Evolutionary conservation across 1,140 invertebrate species (phyloP).

Genomic region (Bombus waltoni): DNA sequence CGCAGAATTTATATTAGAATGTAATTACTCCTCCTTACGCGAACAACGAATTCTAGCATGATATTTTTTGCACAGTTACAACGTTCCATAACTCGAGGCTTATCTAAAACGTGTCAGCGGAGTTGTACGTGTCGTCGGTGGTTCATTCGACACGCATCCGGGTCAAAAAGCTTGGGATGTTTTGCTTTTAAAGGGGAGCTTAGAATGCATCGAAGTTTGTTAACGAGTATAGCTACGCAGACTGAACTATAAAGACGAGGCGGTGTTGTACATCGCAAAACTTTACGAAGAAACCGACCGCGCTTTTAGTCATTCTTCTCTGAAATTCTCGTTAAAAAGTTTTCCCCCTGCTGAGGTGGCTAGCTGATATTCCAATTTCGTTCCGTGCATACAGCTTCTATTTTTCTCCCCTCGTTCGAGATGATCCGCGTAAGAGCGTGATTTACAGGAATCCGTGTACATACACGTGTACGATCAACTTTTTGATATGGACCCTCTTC

Average conservation of each 20-base stretch:
- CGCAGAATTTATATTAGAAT: background rate
- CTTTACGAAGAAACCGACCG: constrained; percentile 57
- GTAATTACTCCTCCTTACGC: background rate
- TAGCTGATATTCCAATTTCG: constrained; percentile 46
- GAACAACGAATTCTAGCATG: too few relatives aligned
- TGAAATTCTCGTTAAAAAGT: constrained; percentile 68
- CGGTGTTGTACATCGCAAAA: constrained; percentile 42
- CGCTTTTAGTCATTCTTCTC: constrained; percentile 60
- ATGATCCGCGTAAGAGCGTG: constrained; percentile 8
- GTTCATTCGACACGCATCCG: background rate
- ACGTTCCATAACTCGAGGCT: too few relatives aligned
- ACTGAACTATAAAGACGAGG: constrained; percentile 50
- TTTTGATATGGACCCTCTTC: background rate
- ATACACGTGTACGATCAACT: background rate
- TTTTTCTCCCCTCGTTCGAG: background rate
- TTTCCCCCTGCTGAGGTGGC: background rate
- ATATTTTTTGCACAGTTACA: too few relatives aligned
- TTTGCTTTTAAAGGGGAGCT: constrained; percentile 31
- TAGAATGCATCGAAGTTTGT: constrained; percentile 52
- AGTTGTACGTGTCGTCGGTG: too few relatives aligned
- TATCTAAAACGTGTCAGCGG: background rate
- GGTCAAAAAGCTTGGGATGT: background rate
- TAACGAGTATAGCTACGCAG: constrained; percentile 59
- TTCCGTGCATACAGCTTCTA: background rate
- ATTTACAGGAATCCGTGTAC: background rate